Conservation (phyloP, 2,113 vertebrate genomes). For the Lonchura striata region DNA sequence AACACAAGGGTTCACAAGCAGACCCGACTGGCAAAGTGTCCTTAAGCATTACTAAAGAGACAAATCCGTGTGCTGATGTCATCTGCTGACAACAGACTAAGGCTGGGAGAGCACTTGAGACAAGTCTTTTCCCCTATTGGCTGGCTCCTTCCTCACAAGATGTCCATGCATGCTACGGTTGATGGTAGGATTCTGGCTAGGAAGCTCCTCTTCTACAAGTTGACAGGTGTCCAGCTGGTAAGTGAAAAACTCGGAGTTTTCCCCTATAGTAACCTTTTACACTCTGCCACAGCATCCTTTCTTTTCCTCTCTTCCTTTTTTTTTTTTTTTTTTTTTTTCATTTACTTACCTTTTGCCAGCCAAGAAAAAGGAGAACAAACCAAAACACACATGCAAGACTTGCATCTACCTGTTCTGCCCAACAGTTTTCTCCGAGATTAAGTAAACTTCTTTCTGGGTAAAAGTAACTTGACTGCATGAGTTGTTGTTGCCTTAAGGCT, state of each 20-base stretch:
- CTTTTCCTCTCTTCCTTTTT: too few relatives aligned
- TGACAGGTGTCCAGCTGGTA: not conserved
- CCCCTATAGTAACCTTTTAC: not conserved
- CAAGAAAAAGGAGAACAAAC: not conserved
- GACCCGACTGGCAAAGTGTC: not conserved
- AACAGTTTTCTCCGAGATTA: not conserved
- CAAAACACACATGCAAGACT: not conserved
- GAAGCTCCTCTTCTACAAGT: not conserved
- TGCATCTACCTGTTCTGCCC: not conserved
- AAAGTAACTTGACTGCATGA: not conserved
- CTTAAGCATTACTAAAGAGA: not conserved
- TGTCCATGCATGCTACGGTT: not conserved
- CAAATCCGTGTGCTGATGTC: not conserved
- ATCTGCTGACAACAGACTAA: not conserved
- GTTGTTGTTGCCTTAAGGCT: not conserved
- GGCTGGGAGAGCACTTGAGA: not conserved
- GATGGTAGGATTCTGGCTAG: not conserved
- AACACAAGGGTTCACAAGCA: not conserved
- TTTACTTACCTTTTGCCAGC: not conserved
- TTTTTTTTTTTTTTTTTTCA: not conserved
- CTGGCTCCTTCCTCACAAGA: not conserved
- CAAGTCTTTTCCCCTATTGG: not conserved
- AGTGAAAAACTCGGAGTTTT: not conserved
- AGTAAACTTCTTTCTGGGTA: not conserved
- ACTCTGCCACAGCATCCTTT: not conserved